Base-by-base conservation (phyloP, 2,888 invertebrate genomes). In the Cheilosia vernalis region DNA sequence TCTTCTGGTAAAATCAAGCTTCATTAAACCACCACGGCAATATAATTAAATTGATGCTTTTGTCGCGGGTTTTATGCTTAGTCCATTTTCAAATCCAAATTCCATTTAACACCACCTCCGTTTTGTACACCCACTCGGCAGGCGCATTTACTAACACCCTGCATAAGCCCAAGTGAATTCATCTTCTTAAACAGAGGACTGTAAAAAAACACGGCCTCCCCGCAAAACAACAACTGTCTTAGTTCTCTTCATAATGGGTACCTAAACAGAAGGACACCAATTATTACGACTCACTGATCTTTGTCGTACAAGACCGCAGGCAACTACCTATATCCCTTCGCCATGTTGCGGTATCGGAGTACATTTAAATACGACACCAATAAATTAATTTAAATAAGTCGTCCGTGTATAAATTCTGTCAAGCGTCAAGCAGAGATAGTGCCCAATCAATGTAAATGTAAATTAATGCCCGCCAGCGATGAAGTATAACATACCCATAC, bases 381-480 rank as follows among this genome's bases (percentile, higher is more conserved):
- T 72, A 40, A 66, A 58, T 66, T 76, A 37, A 42, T 49, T 74
- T 60, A 76, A 76, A 67, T 76, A 76, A 76, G 67, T 67, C 67
- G 67, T 60, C 49, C 66, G 17, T 51, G 51, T 4, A 49, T 4
- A 40, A 33, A 30, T 30, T 60, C 37, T 51, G 56, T 56, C 47
- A 49, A 64, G 27, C 56, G 56, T 49, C 47, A 49, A 58, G 37
- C 56, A n/a, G n/a, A 27, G 7, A 49, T 33, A 58, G 66, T 27
- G 67, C 30, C 70, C 51, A 76, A 64, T 70, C 76, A 76, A 60
- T 51, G 58, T 47, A 47, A 42, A 30, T 42, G 58, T 66, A 76
- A 66, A 58, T 76, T 55, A 42, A 30, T 64, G 37, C 33, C 66
- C 66, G 19, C 58, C 76, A 76, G 76, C 66, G 51, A 5, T n/a